Base-by-base conservation (phyloP, 2,888 invertebrate genomes). In the Gisinianus flammeolus region DNA sequence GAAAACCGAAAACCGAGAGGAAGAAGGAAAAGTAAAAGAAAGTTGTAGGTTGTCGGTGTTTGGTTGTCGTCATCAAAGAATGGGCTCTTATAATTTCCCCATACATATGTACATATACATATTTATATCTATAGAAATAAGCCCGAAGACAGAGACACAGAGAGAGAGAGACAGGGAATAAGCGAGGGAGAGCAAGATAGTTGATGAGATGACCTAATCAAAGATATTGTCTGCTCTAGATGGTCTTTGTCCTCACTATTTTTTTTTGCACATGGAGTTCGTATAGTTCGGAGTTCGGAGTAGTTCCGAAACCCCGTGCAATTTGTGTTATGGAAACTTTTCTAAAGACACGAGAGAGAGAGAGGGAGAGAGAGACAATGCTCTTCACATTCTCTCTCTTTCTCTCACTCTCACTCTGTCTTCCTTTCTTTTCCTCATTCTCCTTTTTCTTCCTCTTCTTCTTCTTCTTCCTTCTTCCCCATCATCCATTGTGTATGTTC, bases 121-220 rank as follows among this genome's bases (percentile, higher is more conserved):
- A n/a, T n/a, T n/a, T n/a, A n/a, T n/a, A n/a, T n/a, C n/a, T n/a
- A n/a, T n/a, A n/a, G 44, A 44, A 44, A 44, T 44, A 58, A 68
- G 52, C n/a, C n/a, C 31, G 33, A 68, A 28, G 33, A 58, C 31
- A 56, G 30, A 5, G 52, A 67, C 66, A 76, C 30, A 54, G 10
- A 70, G 70, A 62, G 5, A 10, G 64, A 71, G 28, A 30, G 58
- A 44, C 35, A 44, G 22, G 12, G 72, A 54, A n/a, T 19, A 19
- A 28, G 31, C 4, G 62, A 71, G 54, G 19, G 35, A 64, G 33
- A 71, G 71, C 30, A 73, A 71, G 56, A 64, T 52, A 71, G 76
- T 62, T 80, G 77, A 80, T 80, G 80, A 78, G 78, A 78, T 80
- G 80, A 80, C 80, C 80, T 80, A 78, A 80, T 80, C 80, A 80